Conservation (phyloP, 1,140 invertebrate species). For the Tetragonula clypearis region DNA sequence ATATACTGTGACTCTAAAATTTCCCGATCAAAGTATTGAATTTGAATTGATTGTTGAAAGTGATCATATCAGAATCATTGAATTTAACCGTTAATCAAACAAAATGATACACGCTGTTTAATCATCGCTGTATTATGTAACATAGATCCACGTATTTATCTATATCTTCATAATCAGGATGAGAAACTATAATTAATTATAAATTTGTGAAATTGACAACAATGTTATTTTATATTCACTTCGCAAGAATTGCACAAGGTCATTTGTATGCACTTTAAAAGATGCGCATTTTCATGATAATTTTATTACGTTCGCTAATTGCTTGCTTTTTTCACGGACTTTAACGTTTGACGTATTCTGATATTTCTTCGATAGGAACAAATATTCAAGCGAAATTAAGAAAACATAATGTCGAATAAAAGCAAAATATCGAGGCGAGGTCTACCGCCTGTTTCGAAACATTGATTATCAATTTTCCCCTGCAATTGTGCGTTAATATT, state of each 20-base stretch:
- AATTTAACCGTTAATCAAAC: no score
- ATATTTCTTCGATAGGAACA: background rate
- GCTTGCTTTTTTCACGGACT: background rate
- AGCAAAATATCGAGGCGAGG: background rate
- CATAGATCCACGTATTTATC: no score
- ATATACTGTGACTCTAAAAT: no score
- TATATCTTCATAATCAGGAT: no score
- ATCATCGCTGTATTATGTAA: no score
- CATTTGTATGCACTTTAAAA: background rate
- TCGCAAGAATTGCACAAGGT: background rate
- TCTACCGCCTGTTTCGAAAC: background rate
- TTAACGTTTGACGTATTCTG: background rate
- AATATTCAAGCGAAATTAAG: background rate
- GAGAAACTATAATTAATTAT: no score
- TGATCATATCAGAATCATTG: no score
- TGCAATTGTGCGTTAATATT: slow-evolving; percentile 1
- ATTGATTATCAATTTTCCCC: slow-evolving; percentile 28
- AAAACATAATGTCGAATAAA: background rate
- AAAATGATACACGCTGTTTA: no score
- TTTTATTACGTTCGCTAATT: background rate
- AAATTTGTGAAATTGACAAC: no score
- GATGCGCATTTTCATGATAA: background rate
- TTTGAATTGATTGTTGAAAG: no score
- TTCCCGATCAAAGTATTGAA: no score
- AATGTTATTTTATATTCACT: background rate